phyloP scores from a whole-genome alignment of 2,797 vertebrate species.

The Halcyon chelicuti region DNA sequence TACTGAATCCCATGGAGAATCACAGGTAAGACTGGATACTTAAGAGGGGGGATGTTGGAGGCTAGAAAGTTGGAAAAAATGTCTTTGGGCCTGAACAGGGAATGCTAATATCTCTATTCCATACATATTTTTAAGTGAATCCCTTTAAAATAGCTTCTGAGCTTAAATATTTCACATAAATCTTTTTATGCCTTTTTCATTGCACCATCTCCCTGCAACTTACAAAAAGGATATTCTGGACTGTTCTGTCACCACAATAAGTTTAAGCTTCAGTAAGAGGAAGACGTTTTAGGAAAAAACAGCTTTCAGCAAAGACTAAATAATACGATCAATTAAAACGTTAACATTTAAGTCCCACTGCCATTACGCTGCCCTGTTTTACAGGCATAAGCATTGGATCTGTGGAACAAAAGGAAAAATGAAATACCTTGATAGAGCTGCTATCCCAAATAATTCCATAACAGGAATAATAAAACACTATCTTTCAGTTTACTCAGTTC shows the following conservation, averaged over 20 bases:
- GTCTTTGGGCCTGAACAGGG: neutral
- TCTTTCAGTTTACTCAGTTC: neutral
- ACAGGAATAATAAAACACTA: neutral
- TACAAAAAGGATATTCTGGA: neutral
- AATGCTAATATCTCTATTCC: neutral
- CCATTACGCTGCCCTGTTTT: neutral
- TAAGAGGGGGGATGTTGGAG: neutral
- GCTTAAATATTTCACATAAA: neutral
- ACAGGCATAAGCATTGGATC: neutral
- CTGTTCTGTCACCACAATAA: neutral
- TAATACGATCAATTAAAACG: neutral
- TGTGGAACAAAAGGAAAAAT: neutral
- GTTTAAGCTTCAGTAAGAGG: neutral
- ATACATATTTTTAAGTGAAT: neutral
- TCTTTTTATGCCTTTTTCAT: neutral
- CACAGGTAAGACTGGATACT: neutral
- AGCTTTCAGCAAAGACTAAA: neutral
- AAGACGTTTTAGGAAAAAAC: neutral
- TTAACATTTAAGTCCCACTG: neutral
- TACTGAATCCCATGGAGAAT: neutral
- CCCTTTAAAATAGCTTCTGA: neutral
- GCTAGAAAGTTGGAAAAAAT: neutral
- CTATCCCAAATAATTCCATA: neutral
- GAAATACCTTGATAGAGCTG: neutral
- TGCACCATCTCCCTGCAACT: neutral